Conservation (phyloP, 2,113 vertebrate species). For the Alligator mississippiensis region DNA sequence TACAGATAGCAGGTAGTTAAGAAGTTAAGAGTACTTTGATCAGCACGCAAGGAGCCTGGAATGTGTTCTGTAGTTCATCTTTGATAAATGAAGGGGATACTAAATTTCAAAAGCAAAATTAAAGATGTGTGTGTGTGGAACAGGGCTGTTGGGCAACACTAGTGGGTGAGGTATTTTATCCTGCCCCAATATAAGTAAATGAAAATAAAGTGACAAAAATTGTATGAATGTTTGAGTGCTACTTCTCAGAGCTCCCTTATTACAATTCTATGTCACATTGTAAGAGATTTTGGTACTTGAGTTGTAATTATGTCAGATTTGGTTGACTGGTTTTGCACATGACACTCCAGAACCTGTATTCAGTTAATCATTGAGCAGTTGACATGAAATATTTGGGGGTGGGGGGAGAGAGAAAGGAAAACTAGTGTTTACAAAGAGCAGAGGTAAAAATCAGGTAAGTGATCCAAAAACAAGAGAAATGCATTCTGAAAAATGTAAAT, state of each 20-base stretch:
- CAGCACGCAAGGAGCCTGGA: background rate
- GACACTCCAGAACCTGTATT: rapidly evolving
- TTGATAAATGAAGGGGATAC: background rate
- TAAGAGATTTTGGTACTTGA: background rate
- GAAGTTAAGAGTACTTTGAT: background rate
- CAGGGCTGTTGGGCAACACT: background rate
- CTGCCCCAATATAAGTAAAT: background rate
- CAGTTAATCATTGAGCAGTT: background rate
- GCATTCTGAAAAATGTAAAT: background rate
- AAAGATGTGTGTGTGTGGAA: background rate
- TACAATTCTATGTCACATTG: background rate
- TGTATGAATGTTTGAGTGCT: background rate
- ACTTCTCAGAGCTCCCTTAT: background rate
- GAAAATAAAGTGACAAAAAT: background rate
- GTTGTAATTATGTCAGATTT: background rate
- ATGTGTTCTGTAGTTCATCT: background rate
- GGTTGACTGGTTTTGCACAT: background rate
- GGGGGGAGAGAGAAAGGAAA: background rate
- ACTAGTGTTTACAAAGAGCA: background rate
- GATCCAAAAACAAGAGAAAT: background rate
- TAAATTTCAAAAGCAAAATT: background rate
- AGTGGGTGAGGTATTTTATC: background rate
- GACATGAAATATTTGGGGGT: background rate
- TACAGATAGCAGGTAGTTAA: background rate
- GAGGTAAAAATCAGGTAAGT: background rate